A percentile compares a stretch with the other conserved stretches of the same genome.
Evolutionary conservation across 1,140 invertebrate genomes (phyloP).

Genomic region (Drosophila varians): DNA sequence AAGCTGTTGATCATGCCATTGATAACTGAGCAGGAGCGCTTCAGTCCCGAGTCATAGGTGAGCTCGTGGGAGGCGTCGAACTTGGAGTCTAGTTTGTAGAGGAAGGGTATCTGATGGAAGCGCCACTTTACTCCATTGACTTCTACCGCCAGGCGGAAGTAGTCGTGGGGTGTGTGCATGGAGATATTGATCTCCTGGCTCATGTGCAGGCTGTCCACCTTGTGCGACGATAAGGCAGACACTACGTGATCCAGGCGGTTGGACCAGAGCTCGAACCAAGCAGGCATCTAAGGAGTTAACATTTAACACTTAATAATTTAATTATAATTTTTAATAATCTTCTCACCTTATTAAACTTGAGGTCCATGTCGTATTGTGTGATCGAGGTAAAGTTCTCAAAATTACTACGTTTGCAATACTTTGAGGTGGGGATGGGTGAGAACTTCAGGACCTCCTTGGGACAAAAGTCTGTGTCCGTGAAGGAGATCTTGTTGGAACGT

Average conservation of each 20-base stretch:
- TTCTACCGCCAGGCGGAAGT: slow-evolving; percentile 73
- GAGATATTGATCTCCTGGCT: slow-evolving; percentile 71
- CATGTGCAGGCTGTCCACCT: slow-evolving; percentile 74
- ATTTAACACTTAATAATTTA: too few species aligned
- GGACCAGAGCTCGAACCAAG: slow-evolving; percentile 80
- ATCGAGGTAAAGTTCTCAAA: slow-evolving; percentile 82
- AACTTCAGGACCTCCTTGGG: slow-evolving; percentile 83
- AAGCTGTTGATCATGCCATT: slow-evolving; percentile 80
- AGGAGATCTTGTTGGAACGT: slow-evolving; percentile 65
- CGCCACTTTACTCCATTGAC: slow-evolving; percentile 77
- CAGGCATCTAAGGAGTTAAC: slow-evolving; percentile 64
- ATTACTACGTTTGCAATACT: slow-evolving; percentile 78
- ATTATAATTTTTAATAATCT: neutral
- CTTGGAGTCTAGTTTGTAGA: slow-evolving; percentile 79
- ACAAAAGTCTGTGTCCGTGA: slow-evolving; percentile 78
- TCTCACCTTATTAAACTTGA: slow-evolving; percentile 75
- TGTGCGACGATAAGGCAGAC: slow-evolving; percentile 69
- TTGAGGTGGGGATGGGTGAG: slow-evolving; percentile 76
- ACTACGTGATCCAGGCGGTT: slow-evolving; percentile 77
- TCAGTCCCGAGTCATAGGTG: slow-evolving; percentile 71
- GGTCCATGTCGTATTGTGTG: slow-evolving; percentile 75
- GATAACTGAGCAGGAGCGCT: slow-evolving; percentile 79
- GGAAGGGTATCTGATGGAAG: slow-evolving; percentile 78
- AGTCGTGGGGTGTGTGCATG: slow-evolving; percentile 71
- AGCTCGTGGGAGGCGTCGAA: slow-evolving; percentile 79